These are phyloP conservation scores for Ophthalmolycus amberensis DNA, from an alignment of 2,113 vertebrate genomes.

Conservation along the genomic window DNA sequence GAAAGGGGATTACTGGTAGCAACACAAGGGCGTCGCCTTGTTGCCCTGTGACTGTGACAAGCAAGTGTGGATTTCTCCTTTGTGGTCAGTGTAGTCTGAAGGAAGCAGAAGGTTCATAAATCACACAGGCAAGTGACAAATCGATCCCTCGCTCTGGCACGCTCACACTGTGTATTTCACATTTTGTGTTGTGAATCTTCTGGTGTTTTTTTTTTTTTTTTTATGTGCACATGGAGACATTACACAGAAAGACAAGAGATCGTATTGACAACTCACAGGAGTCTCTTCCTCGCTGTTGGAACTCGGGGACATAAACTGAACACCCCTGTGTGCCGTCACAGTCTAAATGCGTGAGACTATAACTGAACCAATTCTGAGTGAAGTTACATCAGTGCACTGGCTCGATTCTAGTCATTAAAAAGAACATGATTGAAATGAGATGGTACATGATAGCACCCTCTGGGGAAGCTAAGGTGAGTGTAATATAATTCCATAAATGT, in stretches of 20 bases:
- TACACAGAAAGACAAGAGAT: slow-evolving; percentile 21
- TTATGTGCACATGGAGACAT: slow-evolving; percentile 4
- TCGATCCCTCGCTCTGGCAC: slow-evolving; percentile 13
- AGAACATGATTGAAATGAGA: slow-evolving; percentile 70
- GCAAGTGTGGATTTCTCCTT: slow-evolving; percentile 50
- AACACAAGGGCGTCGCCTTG: slow-evolving; percentile 34
- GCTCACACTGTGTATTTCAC: slow-evolving; percentile 25
- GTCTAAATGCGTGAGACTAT: slow-evolving; percentile 11
- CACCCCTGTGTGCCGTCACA: neutral
- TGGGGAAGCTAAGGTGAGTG: slow-evolving; percentile 59
- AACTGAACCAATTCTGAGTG: slow-evolving; percentile 19
- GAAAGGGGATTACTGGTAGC: slow-evolving; percentile 32
- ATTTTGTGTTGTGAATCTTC: slow-evolving; percentile 9
- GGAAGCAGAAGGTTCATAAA: slow-evolving; percentile 53
- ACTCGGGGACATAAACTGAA: slow-evolving; percentile 3
- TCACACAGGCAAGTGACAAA: slow-evolving; percentile 56
- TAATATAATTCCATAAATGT: slow-evolving; percentile 72
- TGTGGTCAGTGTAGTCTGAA: slow-evolving; percentile 41
- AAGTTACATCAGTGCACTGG: slow-evolving; percentile 1
- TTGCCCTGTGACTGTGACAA: slow-evolving; percentile 49
- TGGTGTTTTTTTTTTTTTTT: neutral
- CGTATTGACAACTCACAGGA: neutral
- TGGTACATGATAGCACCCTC: slow-evolving; percentile 53
- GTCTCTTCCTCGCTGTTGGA: neutral
- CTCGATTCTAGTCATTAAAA: slow-evolving; percentile 58